Evolutionary conservation across 2,888 invertebrate species (phyloP).

Genomic region (Ochropacha duplaris): DNA sequence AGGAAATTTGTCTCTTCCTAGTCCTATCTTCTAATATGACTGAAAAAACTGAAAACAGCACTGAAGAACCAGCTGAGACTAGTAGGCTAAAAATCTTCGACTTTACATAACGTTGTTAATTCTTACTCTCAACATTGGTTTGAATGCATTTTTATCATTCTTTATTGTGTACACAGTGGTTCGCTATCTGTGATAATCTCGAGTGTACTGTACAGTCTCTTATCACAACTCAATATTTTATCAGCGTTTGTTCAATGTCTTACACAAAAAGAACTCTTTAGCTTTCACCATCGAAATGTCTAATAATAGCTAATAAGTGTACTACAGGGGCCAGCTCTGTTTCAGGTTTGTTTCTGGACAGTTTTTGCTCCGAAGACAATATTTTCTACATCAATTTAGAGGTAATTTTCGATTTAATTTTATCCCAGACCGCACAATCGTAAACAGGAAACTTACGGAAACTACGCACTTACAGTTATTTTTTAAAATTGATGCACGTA

Average conservation of each 20-base stretch:
- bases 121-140: not conserved
- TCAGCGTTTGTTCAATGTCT: slow-evolving; percentile 26
- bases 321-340: no score
- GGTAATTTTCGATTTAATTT: not conserved
- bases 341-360: no score
- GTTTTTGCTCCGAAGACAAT: not conserved
- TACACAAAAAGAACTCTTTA: slow-evolving; percentile 15
- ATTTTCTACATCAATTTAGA: not conserved
- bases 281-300: slow-evolving; percentile 23
- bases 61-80: not conserved
- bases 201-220: slow-evolving; percentile 20
- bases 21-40: not conserved
- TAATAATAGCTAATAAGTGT: not conserved
- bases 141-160: slow-evolving; percentile 35
- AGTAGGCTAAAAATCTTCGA: not conserved
- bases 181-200: slow-evolving; percentile 24
- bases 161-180: slow-evolving; percentile 17
- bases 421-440: not conserved
- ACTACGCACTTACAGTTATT: not conserved
- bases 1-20: no score
- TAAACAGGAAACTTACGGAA: not conserved
- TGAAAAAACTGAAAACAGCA: not conserved
- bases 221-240: slow-evolving; percentile 21
- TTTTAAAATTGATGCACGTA: not conserved
- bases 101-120: not conserved